These are phyloP conservation scores for Cnemophilus loriae DNA, from an alignment of 2,113 vertebrate genomes.

Conservation along the genomic window DNA sequence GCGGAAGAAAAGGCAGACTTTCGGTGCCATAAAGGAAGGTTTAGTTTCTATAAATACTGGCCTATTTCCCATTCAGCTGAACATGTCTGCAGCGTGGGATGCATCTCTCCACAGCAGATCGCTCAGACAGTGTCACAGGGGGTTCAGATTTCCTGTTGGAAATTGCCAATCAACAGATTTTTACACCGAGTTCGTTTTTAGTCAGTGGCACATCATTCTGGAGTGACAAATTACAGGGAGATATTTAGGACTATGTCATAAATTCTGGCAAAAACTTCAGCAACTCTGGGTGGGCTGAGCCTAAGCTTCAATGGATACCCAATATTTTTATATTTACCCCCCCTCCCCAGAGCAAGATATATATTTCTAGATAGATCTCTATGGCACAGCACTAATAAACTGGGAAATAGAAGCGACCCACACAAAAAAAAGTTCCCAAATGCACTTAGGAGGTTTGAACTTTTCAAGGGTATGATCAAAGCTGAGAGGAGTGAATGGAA, in stretches of 20 bases:
- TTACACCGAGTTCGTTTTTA: conserved; percentile 27
- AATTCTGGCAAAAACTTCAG: conserved; percentile 31
- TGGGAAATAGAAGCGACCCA: not conserved
- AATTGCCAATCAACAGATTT: conserved; percentile 52
- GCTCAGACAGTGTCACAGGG: not conserved
- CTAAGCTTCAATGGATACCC: conserved; percentile 31
- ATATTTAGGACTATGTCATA: conserved; percentile 42
- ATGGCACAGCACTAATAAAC: not conserved
- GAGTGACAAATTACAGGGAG: conserved; percentile 29
- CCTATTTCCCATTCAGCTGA: not conserved
- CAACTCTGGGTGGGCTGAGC: conserved; percentile 16
- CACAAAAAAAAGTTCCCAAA: not conserved
- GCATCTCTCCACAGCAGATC: conserved; percentile 8
- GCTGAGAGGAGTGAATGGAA: not conserved
- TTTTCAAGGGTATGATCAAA: conserved; percentile 7
- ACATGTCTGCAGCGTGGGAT: conserved; percentile 42
- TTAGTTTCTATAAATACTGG: not conserved
- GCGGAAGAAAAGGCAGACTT: not conserved
- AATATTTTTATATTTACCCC: conserved; percentile 36
- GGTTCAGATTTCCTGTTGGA: conserved; percentile 62
- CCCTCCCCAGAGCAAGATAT: not conserved
- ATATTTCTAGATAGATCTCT: not conserved
- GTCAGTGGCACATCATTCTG: conserved; percentile 3
- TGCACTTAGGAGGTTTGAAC: not conserved
- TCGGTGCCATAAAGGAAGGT: not conserved